Conservation (phyloP, 2,113 vertebrate species). For the Rattus norvegicus region GRCr8 NC_086031.1:42655501-42656000, state of each 20-base stretch:
- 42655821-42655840: background rate
- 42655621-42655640: background rate
- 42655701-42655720: background rate
- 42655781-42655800: background rate
- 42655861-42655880: background rate
- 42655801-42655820: background rate
- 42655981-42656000: background rate
- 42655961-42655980: background rate
- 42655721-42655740: background rate
- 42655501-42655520: background rate
- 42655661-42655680: background rate
- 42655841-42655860: background rate
- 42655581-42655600: background rate
- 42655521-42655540: background rate
- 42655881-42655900: background rate
- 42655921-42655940: background rate
- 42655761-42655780: background rate
- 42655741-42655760: background rate
- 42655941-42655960: background rate
- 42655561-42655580: background rate
- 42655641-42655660: conserved; percentile 18
- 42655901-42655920: conserved; percentile 19
- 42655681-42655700: background rate
- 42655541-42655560: background rate
- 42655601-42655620: background rate